Base-by-base conservation (phyloP, 1,140 invertebrate species). In the Drosophila rhopaloa region DNA sequence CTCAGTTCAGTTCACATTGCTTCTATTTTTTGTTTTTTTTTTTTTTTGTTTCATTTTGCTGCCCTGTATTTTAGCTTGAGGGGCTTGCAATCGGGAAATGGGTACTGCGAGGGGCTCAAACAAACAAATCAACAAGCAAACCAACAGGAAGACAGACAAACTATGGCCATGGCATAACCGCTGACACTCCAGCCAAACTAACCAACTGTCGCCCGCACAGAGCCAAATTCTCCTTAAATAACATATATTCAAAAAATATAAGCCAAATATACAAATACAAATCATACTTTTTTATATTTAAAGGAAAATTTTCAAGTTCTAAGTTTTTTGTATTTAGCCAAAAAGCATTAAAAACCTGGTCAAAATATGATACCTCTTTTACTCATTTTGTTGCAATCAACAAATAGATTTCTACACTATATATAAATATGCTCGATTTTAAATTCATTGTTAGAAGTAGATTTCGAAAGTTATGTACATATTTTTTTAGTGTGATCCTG, bases 161-260 rank as follows among this genome's bases (percentile, higher is more conserved):
- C 54, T 70, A 78, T 73, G 72, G 63, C 47, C 58, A 38, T 80
- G 71, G 71, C 76, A 79, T 84, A 83, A 83, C 81, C 77, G 61
- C 77, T 61, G 73, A 73, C 78, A 81, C 81, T 85, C 78, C 62
- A 66, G 70, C 78, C 62, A 55, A 81, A 79, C 75, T 70, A 78
- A 74, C 75, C 63, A 79, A 76, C 76, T 76, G 61, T 60, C 66
- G 62, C 10, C 43, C 50, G 43, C 11, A 55, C 51, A 35, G 27
- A 19, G 47, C 2, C 13, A 13, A n/a, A 37, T 13, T 29, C 0
- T 5, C 13, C 5, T n/a, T n/a, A 40, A 14, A 38, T 38, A 38
- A 9, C 10, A 9, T 4, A 37, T 37, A 3, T 37, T 0, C 2
- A 37, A 37, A 37, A 9, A 9, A 37, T 37, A 37, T 8, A 19